These are phyloP conservation scores for Dendrocincla tyrannina DNA, from an alignment of 2,797 vertebrate species.

Conservation along the genomic window DNA sequence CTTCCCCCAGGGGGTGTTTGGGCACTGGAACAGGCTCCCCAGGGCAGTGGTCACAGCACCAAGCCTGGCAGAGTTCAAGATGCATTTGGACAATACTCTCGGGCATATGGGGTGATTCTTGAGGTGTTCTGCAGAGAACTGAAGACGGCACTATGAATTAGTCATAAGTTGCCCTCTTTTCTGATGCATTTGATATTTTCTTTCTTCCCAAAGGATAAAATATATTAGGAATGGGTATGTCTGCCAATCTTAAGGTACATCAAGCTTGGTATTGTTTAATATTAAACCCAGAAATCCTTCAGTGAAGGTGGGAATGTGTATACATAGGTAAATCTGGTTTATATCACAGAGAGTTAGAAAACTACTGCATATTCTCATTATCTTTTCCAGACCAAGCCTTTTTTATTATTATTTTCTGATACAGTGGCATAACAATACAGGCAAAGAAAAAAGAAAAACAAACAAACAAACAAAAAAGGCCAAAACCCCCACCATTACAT, in stretches of 20 bases:
- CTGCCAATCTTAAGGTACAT: not conserved
- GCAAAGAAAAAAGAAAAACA: not conserved
- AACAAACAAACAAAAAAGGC: not conserved
- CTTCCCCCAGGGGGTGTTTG: not conserved
- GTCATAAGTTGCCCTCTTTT: conserved; percentile 45
- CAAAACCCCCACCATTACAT: too few species aligned
- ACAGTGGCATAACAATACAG: not conserved
- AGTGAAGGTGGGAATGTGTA: not conserved
- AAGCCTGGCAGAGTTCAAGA: not conserved
- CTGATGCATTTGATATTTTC: conserved; percentile 36
- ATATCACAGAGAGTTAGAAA: not conserved
- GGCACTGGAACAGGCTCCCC: not conserved
- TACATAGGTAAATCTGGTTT: not conserved
- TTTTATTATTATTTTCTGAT: not conserved
- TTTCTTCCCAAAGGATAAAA: conserved; percentile 27
- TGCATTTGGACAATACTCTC: not conserved
- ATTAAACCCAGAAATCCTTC: not conserved
- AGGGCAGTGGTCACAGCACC: not conserved
- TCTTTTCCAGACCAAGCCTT: not conserved
- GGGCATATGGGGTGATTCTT: not conserved
- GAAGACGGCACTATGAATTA: conserved; percentile 52
- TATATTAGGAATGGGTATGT: not conserved
- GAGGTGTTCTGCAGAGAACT: not conserved
- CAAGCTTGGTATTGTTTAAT: not conserved
- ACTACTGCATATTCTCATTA: not conserved